Evolutionary conservation across 2,888 invertebrate species (phyloP).

Genomic region (Choreutis nemorana): DNA sequence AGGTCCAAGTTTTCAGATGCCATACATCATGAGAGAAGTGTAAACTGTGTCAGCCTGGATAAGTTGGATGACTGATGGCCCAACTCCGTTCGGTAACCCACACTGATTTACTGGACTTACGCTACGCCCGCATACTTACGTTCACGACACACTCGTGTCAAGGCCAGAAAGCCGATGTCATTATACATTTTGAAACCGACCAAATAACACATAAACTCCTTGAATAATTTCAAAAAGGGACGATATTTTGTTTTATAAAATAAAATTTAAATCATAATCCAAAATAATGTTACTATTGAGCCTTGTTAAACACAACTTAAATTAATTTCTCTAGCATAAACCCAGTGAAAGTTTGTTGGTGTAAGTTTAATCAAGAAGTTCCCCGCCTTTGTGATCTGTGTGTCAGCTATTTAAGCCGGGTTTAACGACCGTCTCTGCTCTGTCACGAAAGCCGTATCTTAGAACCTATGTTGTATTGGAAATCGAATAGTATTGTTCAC

Average conservation of each 20-base stretch:
- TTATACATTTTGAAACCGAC: not conserved
- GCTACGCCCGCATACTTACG: slow-evolving; percentile 26
- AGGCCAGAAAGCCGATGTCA: slow-evolving; percentile 2
- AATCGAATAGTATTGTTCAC: slow-evolving; percentile 23
- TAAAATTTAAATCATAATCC: too few species aligned
- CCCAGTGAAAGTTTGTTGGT: too few species aligned
- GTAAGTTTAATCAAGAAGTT: too few species aligned
- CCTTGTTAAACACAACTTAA: too few species aligned
- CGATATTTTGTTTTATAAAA: too few species aligned
- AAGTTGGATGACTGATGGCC: slow-evolving; percentile 29
- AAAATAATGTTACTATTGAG: too few species aligned
- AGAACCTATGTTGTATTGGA: slow-evolving; percentile 21
- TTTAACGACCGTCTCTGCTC: slow-evolving; percentile 28
- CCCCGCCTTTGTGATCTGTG: slow-evolving; percentile 19
- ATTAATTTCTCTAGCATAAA: too few species aligned
- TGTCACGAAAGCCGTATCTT: slow-evolving; percentile 19
- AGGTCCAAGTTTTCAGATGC: slow-evolving; percentile 13
- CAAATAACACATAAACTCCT: too few species aligned
- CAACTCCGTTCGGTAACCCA: slow-evolving; percentile 19
- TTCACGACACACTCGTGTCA: slow-evolving; percentile 10
- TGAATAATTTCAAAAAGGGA: too few species aligned
- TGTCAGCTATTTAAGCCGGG: slow-evolving; percentile 28
- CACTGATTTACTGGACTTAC: slow-evolving; percentile 38
- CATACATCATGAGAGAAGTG: slow-evolving; percentile 16
- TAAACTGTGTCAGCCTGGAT: slow-evolving; percentile 4